Evolutionary conservation across 2,888 invertebrate species (phyloP), one percentile per base, ranked within the genome.

Genomic region (Drosophila sordidula): DNA sequence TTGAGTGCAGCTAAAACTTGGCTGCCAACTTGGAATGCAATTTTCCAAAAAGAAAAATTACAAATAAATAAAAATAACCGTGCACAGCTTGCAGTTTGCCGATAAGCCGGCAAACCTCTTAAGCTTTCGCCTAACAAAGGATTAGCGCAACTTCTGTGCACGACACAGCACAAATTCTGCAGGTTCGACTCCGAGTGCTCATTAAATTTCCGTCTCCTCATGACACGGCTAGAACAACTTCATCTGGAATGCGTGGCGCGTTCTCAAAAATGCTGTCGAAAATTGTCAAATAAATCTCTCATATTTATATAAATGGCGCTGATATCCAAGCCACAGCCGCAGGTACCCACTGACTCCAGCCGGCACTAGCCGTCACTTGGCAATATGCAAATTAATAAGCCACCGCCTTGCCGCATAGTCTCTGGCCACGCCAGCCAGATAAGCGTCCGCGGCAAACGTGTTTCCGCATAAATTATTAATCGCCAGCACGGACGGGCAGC

Each of bases 251-350:
- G 83, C 87, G 72, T 70, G 76, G 79, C 88, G 85, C 87, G 89
- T 90, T 69, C 79, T 81, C 75, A 75, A 76, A 79, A 80, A 89
- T 80, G 83, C 86, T 86, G 87, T 88, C 84, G 81, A 86, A 87
- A 88, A 82, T 85, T 88, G 91, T 90, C 91, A 82, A 86, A 91
- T 90, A 90, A 90, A 90, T 90, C 91, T 90, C 79, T 91, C 90
- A 91, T 88, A 89, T 89, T 90, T 87, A 91, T 90, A 77, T 70
- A 75, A 87, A 89, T 81, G 82, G 77, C 83, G 79, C 75, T 87
- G 89, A 81, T 82, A 89, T 65, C 63, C 78, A 49, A 72, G 29
- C 55, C 61, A 62, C 57, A 57, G 32, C 47, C 64, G 58, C 75
- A 56, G 62, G 56, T 64, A 16, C 12, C 14, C 11, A 5, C 16